Conservation (phyloP, 1,140 invertebrate species). For the Papilio dardanus region DNA sequence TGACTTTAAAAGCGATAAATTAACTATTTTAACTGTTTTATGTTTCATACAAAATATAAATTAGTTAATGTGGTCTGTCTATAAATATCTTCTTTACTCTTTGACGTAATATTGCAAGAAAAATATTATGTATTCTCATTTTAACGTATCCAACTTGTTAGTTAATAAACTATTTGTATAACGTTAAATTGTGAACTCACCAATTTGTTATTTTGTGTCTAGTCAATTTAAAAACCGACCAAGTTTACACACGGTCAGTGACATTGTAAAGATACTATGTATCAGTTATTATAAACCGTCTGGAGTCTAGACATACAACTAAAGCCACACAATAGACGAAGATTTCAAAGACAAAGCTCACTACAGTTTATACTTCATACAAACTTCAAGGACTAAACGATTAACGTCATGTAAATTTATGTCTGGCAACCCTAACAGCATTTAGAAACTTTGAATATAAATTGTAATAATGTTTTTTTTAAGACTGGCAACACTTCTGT, state of each 20-base stretch:
- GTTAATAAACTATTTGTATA: no score
- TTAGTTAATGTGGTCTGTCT: no score
- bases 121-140: no score
- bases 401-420: conserved; percentile 29
- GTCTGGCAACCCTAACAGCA: neutral
- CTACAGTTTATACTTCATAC: neutral
- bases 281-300: neutral
- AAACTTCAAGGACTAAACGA: conserved; percentile 20
- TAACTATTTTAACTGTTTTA: no score
- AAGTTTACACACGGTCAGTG: neutral
- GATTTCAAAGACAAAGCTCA: conserved; percentile 13
- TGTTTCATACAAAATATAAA: no score
- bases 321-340: conserved; percentile 1
- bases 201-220: no score
- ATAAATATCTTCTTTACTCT: no score
- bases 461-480: conserved; percentile 5
- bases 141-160: no score
- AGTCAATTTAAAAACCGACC: neutral
- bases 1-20: neutral
- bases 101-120: no score
- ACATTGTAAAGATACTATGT: neutral
- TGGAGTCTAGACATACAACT: neutral
- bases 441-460: conserved; percentile 6
- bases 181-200: no score
- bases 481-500: neutral